Conservation (phyloP, 2,797 vertebrate species). For the Basileuterus tristriatus region DNA sequence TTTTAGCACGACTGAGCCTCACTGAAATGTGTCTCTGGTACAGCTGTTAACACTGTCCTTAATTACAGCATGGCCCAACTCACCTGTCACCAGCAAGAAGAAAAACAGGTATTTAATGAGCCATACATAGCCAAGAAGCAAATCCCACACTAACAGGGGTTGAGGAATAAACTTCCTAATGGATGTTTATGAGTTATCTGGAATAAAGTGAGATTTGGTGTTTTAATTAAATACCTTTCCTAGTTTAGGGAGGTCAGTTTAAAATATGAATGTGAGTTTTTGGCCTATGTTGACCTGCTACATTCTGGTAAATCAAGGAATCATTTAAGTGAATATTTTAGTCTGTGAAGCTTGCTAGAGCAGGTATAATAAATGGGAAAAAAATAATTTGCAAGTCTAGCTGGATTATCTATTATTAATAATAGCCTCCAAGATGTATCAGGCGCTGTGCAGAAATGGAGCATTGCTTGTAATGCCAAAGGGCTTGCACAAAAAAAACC, state of each 20-base stretch:
- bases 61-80: neutral
- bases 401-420: constrained; percentile 52
- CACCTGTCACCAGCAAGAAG: neutral
- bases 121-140: neutral
- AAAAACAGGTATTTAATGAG: neutral
- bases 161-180: neutral
- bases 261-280: neutral
- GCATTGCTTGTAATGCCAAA: neutral
- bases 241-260: neutral
- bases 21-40: neutral
- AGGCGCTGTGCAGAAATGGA: neutral
- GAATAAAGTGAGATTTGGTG: neutral
- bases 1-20: neutral
- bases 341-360: neutral
- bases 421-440: neutral
- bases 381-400: neutral
- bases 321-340: constrained; percentile 17
- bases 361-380: neutral
- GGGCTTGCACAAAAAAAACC: neutral
- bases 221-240: neutral
- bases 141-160: neutral
- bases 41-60: neutral
- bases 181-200: neutral
- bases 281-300: neutral
- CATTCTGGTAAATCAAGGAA: neutral